Base-by-base conservation (phyloP, 2,113 vertebrate species). In the Danio rerio region DNA sequence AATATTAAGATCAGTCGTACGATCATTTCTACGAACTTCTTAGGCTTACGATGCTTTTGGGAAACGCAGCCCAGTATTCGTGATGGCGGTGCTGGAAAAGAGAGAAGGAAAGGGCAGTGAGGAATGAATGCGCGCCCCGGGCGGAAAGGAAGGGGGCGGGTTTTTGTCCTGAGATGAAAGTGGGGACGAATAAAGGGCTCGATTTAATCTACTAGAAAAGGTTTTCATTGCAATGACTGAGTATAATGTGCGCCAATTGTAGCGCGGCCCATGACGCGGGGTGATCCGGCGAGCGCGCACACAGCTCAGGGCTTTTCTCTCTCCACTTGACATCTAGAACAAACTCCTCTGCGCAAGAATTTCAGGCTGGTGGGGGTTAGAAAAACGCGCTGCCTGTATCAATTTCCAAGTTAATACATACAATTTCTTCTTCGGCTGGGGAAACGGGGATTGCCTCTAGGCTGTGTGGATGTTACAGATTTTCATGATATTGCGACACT, bases 201-300 rank as follows among this genome's bases (percentile, higher is more conserved):
- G 94, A 94, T 97, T 98, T 97, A 98, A 97, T 96, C 95, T 93
- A 96, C 95, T 93, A 93, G 92, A 91, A 94, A 96, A 93, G 93
- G 92, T 93, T 93, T 95, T 93, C 89, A 87, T 91, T 92, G 92
- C 92, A 90, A 92, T 92, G 92, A 78, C 70, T 85, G 49, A 90
- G 92, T 94, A 93, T 92, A 93, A 93, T 92, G 93, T 93, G 92
- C 90, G 94, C 92, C 90, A 94, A 95, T 94, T 91, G 93, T 90
- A 94, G 93, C 93, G 87, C 91, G 88, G 93, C 92, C 82, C 93
- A 90, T 94, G 91, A 93, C 92, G 86, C 83, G 92, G 89, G 92
- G 85, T 94, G 93, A 92, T 89, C 89, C 92, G 85, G 92, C 94
- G 94, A 82, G 92, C 47, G 70, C 70, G 56, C 45, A 9, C 40